phyloP scores from a whole-genome alignment of 2,888 invertebrate genomes.

The Oasisia sp. region DNA sequence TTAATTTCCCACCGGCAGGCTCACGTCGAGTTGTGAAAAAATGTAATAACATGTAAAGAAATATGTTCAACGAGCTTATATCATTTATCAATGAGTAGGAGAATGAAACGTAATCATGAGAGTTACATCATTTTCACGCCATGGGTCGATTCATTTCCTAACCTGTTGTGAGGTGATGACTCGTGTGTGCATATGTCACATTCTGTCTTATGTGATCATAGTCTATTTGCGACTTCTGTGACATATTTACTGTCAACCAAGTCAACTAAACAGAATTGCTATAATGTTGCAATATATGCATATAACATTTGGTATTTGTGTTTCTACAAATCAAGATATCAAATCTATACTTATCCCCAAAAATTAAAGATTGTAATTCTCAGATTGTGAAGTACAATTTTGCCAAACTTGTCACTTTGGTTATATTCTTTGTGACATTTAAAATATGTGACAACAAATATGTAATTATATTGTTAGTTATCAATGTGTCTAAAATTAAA shows the following conservation, averaged over 20 bases:
- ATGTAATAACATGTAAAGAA: conserved; percentile 7
- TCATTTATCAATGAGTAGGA: background rate
- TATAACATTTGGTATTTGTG: background rate
- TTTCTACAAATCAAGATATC: background rate
- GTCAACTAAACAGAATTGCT: background rate
- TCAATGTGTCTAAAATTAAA: background rate
- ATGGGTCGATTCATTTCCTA: background rate
- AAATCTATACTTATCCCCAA: no score
- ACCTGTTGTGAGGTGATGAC: background rate
- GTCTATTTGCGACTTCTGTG: background rate
- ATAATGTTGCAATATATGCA: background rate
- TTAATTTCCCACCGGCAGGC: background rate
- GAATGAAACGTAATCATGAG: background rate
- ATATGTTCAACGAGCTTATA: background rate
- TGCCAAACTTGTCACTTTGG: no score
- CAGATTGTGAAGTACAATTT: no score
- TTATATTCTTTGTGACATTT: no score
- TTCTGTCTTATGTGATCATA: background rate
- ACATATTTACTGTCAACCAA: background rate
- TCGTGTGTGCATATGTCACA: background rate
- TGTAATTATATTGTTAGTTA: background rate
- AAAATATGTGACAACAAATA: background rate
- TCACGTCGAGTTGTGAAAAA: background rate
- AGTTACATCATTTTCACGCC: background rate
- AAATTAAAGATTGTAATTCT: no score